These are phyloP conservation scores for Elymnias hypermnestra DNA, from an alignment of 1,140 invertebrate species.

Conservation along the genomic window DNA sequence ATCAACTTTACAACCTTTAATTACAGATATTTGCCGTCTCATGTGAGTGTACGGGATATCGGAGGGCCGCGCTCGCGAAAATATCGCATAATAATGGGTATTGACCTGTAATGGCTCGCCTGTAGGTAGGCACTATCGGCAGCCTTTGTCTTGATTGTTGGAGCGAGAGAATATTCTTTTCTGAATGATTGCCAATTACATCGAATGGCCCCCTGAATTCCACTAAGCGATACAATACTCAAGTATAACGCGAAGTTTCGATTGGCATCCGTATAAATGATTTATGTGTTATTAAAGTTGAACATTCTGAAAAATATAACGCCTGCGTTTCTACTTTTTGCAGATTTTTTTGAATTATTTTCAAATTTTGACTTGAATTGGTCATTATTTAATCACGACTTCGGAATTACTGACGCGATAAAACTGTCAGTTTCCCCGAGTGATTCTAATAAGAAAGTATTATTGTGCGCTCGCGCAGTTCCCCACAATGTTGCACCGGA, in stretches of 20 bases:
- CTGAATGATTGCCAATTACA: conserved; percentile 74
- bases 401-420: conserved; percentile 30
- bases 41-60: conserved; percentile 66
- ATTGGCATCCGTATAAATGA: conserved; percentile 59
- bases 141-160: conserved; percentile 70
- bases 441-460: conserved; percentile 58
- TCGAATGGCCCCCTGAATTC: conserved; percentile 67
- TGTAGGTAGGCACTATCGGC: conserved; percentile 62
- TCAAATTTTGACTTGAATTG: conserved; percentile 14
- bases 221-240: conserved; percentile 49
- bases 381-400: conserved; percentile 28
- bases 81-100: conserved; percentile 75
- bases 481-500: conserved; percentile 70
- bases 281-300: conserved; percentile 58
- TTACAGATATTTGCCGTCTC: conserved; percentile 74
- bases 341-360: conserved; percentile 9
- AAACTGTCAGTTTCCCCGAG: conserved; percentile 35
- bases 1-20: conserved; percentile 75
- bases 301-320: conserved; percentile 26
- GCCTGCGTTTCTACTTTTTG: conserved; percentile 10
- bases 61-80: conserved; percentile 68
- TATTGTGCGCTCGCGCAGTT: conserved; percentile 36
- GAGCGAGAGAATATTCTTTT: conserved; percentile 63
- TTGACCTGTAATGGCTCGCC: conserved; percentile 71
- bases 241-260: conserved; percentile 44